These are phyloP conservation scores for Nephrotoma flavescens DNA, from an alignment of 2,888 invertebrate species.

Conservation along the genomic window DNA sequence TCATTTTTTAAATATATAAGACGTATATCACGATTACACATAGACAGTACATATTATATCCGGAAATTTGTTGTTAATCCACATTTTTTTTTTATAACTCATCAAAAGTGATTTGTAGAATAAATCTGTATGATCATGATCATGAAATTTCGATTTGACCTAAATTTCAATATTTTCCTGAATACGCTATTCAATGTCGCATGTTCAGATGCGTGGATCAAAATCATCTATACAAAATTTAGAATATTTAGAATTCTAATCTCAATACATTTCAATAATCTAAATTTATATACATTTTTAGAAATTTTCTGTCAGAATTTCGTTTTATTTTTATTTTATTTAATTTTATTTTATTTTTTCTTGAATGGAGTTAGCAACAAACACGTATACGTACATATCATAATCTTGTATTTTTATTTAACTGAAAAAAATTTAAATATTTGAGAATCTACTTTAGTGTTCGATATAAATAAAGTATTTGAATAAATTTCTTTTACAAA, in stretches of 20 bases:
- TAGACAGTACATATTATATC: not conserved
- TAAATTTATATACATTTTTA: not conserved
- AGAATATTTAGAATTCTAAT: not conserved
- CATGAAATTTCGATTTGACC: not conserved
- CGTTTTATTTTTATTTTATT: not conserved
- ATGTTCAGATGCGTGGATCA: not conserved
- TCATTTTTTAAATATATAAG: not conserved
- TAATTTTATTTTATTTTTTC: not conserved
- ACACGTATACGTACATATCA: not conserved
- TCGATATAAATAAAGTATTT: not conserved
- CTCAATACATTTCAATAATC: not conserved
- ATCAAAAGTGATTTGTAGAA: not conserved
- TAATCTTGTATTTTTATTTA: not conserved
- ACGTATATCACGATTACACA: not conserved
- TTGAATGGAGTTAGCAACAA: not conserved
- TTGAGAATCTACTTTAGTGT: not conserved
- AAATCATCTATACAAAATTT: not conserved
- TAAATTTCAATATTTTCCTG: not conserved
- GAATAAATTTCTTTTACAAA: not conserved
- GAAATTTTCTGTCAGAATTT: not conserved
- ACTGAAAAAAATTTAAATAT: not conserved
- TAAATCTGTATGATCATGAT: not conserved
- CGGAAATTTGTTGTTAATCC: not conserved
- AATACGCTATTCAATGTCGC: not conserved
- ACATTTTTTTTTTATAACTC: not conserved